These are phyloP conservation scores for Chrysemys picta DNA, from an alignment of 2,113 vertebrate genomes.

Conservation along the genomic window DNA sequence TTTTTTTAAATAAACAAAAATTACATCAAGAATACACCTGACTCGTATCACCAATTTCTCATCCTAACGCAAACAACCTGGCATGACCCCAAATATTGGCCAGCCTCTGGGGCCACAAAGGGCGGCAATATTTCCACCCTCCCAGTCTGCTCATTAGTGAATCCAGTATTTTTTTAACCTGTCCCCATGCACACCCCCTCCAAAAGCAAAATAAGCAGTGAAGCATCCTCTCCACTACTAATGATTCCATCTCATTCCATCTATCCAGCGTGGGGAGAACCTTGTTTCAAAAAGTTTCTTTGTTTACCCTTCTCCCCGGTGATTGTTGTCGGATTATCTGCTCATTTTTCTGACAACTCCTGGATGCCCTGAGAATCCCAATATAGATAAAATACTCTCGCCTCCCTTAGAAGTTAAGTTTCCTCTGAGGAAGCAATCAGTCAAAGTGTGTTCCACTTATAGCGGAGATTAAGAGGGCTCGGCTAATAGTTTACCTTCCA, in stretches of 20 bases:
- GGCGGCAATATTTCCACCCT: not conserved
- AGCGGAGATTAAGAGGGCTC: slow-evolving; percentile 48
- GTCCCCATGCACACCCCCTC: not conserved
- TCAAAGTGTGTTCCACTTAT: slow-evolving; percentile 3
- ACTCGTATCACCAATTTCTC: not conserved
- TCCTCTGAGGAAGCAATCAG: slow-evolving; percentile 37
- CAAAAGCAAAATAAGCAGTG: not conserved
- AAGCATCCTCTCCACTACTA: not conserved
- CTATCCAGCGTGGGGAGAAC: not conserved
- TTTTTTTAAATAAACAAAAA: not conserved
- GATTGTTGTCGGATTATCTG: not conserved
- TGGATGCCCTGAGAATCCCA: slow-evolving; percentile 7
- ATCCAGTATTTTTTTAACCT: accelerated
- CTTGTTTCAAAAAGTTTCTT: not conserved
- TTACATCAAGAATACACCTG: not conserved
- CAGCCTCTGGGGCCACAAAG: not conserved
- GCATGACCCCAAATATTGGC: not conserved
- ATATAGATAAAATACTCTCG: not conserved
- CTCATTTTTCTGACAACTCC: slow-evolving; percentile 23
- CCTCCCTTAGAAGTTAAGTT: slow-evolving; percentile 24
- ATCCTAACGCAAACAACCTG: not conserved
- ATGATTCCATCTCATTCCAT: not conserved
- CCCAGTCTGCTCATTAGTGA: not conserved
- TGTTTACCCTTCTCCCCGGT: not conserved
- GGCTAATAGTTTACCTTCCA: slow-evolving; percentile 30